Conservation (phyloP, 1,140 invertebrate species). For the Tetranychus urticae region DNA sequence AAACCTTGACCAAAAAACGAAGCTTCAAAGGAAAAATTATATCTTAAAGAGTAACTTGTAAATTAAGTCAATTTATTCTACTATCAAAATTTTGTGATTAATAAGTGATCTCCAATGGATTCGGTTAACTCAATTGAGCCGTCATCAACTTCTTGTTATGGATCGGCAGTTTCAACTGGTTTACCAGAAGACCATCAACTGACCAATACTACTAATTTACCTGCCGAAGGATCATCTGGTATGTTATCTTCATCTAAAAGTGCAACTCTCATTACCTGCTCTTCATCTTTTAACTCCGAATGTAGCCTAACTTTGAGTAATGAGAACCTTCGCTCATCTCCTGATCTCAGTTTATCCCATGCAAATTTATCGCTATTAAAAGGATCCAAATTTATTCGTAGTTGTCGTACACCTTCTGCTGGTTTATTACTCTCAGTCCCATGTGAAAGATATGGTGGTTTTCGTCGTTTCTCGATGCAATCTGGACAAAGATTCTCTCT, state of each 20-base stretch:
- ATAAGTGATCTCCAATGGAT: too few species aligned
- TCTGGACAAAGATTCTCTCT: slow-evolving; percentile 11
- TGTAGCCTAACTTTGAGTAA: background rate
- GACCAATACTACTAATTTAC: too few species aligned
- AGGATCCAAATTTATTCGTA: background rate
- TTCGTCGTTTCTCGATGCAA: background rate
- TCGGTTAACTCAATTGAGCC: too few species aligned
- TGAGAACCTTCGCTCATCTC: background rate
- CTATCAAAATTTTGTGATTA: too few species aligned
- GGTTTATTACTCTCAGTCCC: background rate
- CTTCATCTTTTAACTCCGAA: background rate
- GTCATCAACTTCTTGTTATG: too few species aligned
- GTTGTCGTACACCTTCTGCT: background rate
- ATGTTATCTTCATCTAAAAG: background rate
- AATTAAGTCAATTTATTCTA: too few species aligned
- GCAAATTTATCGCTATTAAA: background rate
- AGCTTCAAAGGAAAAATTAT: too few species aligned
- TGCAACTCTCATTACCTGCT: background rate
- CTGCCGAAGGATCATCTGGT: too few species aligned
- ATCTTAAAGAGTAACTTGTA: too few species aligned
- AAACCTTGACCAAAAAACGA: too few species aligned
- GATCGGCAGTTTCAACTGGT: too few species aligned
- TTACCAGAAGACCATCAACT: too few species aligned
- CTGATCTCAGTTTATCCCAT: background rate
- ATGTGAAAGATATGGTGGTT: background rate